Base-by-base conservation (phyloP, 2,888 invertebrate genomes). In the Xestobium rufovillosum region DNA sequence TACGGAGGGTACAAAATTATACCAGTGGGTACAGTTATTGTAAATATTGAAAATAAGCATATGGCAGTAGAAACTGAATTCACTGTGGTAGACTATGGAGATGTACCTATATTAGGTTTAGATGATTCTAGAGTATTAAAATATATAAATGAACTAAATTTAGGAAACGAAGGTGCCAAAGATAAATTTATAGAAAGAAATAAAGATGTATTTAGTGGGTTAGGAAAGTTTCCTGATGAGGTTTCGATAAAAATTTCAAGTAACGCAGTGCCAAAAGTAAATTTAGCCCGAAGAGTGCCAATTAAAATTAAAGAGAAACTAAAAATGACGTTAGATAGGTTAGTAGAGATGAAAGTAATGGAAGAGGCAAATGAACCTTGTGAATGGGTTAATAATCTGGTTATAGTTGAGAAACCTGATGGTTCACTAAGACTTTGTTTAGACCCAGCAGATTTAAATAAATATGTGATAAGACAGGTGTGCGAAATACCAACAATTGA, bases 341-440 rank as follows among this genome's bases (percentile, higher is more conserved):
- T n/a, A n/a, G n/a, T n/a, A n/a, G n/a, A n/a, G n/a, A n/a, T n/a
- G n/a, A n/a, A n/a, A n/a, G n/a, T n/a, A n/a, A n/a, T n/a, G n/a
- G n/a, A n/a, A n/a, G n/a, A n/a, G n/a, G n/a, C n/a, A n/a, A n/a
- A n/a, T n/a, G n/a, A n/a, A n/a, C n/a, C n/a, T n/a, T n/a, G n/a
- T n/a, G n/a, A n/a, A n/a, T n/a, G n/a, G n/a, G n/a, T n/a, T n/a
- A n/a, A n/a, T n/a, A n/a, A n/a, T n/a, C n/a, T n/a, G n/a, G n/a
- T n/a, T n/a, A n/a, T n/a, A n/a, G n/a, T n/a, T n/a, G n/a, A n/a
- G n/a, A n/a, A n/a, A n/a, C n/a, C n/a, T n/a, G n/a, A n/a, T n/a
- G n/a, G n/a, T n/a, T n/a, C n/a, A n/a, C n/a, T n/a, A 28, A 40
- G 42, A 27, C 17, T 56, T 8, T 56, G 56, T 39, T 30, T 57